Conservation (phyloP, 1,140 invertebrate genomes). For the Temnothorax nylanderi region DNA sequence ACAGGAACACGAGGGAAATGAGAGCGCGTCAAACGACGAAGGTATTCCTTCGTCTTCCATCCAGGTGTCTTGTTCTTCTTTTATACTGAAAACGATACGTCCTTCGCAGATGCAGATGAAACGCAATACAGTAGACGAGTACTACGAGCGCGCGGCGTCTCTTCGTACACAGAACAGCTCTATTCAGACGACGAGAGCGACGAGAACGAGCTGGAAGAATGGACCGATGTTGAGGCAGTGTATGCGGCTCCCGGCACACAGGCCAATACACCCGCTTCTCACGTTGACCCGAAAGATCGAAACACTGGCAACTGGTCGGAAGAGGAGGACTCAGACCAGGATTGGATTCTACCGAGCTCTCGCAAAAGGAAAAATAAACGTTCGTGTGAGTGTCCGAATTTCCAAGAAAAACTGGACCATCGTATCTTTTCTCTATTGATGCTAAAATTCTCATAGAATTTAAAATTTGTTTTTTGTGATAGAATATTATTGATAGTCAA, state of each 20-base stretch:
- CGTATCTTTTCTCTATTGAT: background rate
- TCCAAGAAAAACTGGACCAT: background rate
- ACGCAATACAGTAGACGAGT: slow-evolving; percentile 73
- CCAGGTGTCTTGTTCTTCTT: background rate
- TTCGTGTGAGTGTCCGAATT: slow-evolving; percentile 73
- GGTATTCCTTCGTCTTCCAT: background rate
- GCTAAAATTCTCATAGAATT: background rate
- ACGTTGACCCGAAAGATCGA: slow-evolving; percentile 67
- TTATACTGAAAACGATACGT: background rate
- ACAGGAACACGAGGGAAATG: background rate
- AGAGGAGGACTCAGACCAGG: slow-evolving; percentile 82
- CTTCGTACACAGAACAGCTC: slow-evolving; percentile 82
- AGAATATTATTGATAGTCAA: background rate
- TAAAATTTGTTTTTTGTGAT: background rate
- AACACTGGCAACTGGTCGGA: slow-evolving; percentile 70
- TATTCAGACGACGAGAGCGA: slow-evolving; percentile 80
- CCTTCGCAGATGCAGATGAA: slow-evolving; percentile 62
- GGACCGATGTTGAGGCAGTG: slow-evolving; percentile 77
- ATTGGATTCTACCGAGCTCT: slow-evolving; percentile 82
- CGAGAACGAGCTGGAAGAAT: slow-evolving; percentile 78
- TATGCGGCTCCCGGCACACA: slow-evolving; percentile 73
- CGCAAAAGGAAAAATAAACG: slow-evolving; percentile 83
- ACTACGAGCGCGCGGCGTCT: slow-evolving; percentile 79
- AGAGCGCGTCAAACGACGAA: slow-evolving; percentile 10
- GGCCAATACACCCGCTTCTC: slow-evolving; percentile 65